Evolutionary conservation across 2,888 invertebrate genomes (phyloP).

Genomic region (Eremobia ochroleuca): DNA sequence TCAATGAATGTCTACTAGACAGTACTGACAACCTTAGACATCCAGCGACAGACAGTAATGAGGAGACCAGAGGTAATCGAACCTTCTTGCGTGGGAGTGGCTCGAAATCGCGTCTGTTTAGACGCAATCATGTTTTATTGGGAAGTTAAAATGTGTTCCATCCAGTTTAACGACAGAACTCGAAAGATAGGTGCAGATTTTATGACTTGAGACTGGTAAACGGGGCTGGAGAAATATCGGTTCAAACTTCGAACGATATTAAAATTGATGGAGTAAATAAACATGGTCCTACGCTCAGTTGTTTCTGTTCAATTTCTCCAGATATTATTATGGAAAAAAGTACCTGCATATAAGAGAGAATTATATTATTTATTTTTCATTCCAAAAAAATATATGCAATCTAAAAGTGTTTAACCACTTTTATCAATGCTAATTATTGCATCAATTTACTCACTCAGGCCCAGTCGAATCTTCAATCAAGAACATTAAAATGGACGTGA

Average conservation of each 20-base stretch:
- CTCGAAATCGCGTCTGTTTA: slow-evolving; percentile 62
- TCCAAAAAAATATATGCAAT: neutral
- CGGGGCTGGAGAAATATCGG: slow-evolving; percentile 31
- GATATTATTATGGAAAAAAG: neutral
- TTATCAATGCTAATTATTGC: neutral
- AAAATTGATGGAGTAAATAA: slow-evolving; percentile 14
- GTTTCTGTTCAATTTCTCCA: neutral
- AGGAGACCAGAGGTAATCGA: slow-evolving; percentile 64
- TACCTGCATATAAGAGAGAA: neutral
- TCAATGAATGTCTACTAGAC: slow-evolving; percentile 23
- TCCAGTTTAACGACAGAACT: slow-evolving; percentile 59
- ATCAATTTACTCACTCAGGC: too few species aligned
- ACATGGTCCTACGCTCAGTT: neutral
- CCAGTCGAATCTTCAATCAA: neutral
- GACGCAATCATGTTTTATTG: slow-evolving; percentile 66
- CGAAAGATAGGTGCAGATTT: slow-evolving; percentile 49
- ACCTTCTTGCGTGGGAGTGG: slow-evolving; percentile 65
- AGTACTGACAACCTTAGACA: slow-evolving; percentile 52
- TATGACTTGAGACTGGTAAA: slow-evolving; percentile 41
- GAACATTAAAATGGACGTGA: slow-evolving; percentile 14
- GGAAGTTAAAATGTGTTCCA: slow-evolving; percentile 54
- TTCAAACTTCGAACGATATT: slow-evolving; percentile 18
- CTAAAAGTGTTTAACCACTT: neutral
- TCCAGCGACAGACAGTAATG: slow-evolving; percentile 50
- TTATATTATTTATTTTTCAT: neutral